Percentiles rank a stretch among this genome's conserved stretches.
These are phyloP conservation scores for Ceratoteleas bidentatus DNA, from an alignment of 1,140 invertebrate genomes.

Conservation along the genomic window DNA sequence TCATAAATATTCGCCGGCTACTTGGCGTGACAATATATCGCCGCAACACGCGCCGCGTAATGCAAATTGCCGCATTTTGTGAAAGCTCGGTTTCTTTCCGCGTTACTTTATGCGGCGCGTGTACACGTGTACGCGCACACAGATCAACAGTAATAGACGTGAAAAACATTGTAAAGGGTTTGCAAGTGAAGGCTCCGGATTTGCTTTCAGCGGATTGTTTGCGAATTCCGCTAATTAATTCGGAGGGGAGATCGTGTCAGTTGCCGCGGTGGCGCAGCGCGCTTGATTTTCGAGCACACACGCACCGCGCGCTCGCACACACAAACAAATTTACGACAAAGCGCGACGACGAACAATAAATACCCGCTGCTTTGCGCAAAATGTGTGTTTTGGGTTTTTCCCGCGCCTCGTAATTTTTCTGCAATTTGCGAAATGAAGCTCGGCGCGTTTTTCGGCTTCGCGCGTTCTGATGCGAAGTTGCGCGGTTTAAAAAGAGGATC, in stretches of 20 bases:
- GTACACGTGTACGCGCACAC: slow-evolving; percentile 20
- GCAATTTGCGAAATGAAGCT: no score
- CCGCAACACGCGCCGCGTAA: slow-evolving; percentile 21
- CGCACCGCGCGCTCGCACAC: no score
- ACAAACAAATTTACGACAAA: background rate
- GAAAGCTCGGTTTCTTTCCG: slow-evolving; percentile 42
- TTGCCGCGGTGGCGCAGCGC: slow-evolving; percentile 40
- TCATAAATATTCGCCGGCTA: slow-evolving; percentile 42
- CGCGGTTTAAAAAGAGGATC: no score
- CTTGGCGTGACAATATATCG: slow-evolving; percentile 35
- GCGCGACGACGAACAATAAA: background rate
- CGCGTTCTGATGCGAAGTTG: no score
- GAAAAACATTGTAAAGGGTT: slow-evolving; percentile 61
- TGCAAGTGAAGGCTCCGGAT: slow-evolving; percentile 45
- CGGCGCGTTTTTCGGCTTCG: no score
- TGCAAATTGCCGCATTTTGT: slow-evolving; percentile 34
- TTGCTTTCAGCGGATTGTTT: slow-evolving; percentile 64
- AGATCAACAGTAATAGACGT: slow-evolving; percentile 50
- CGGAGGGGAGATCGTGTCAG: slow-evolving; percentile 60
- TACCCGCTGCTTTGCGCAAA: background rate
- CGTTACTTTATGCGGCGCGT: slow-evolving; percentile 31
- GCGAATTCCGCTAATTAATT: slow-evolving; percentile 65
- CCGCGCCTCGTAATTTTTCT: no score
- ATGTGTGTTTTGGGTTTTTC: no score
- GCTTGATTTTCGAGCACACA: slow-evolving; percentile 48